Conservation (phyloP, 2,888 invertebrate species). For the Mythimna vitellina region DNA sequence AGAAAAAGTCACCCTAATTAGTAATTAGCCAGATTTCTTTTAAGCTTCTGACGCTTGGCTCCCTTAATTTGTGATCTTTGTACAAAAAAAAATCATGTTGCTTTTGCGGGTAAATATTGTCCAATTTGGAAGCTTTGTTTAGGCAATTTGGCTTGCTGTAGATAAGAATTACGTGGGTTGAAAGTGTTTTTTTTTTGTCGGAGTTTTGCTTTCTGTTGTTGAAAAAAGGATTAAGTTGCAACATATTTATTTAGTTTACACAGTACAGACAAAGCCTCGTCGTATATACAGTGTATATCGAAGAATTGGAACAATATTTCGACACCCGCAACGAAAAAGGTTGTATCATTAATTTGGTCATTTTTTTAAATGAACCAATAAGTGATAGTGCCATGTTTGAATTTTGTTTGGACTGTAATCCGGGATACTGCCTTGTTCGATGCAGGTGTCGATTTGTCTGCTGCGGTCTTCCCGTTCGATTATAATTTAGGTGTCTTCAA, state of each 20-base stretch:
- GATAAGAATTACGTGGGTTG: constrained; percentile 13
- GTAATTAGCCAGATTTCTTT: constrained; percentile 61
- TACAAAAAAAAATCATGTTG: constrained; percentile 15
- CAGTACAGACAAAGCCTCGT: no score
- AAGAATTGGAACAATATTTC: no score
- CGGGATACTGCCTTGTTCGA: no score
- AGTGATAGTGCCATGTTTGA: no score
- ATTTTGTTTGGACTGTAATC: no score
- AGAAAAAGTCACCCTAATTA: constrained; percentile 64
- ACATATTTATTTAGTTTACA: not conserved
- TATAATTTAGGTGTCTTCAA: no score
- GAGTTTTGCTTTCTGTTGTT: not conserved
- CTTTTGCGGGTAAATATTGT: constrained; percentile 44
- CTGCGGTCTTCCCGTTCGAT: no score
- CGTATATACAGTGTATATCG: no score
- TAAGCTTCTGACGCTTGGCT: constrained; percentile 41
- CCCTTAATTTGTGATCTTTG: constrained; percentile 50
- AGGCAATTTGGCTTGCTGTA: constrained; percentile 24
- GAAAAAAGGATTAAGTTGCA: not conserved
- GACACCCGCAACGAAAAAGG: no score
- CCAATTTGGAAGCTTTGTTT: constrained; percentile 50
- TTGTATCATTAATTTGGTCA: no score
- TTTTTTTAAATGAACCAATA: no score
- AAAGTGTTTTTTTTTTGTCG: constrained; percentile 10
- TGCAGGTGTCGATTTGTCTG: no score